Conservation (phyloP, 2,113 vertebrate species). For the Mus pahari region DNA sequence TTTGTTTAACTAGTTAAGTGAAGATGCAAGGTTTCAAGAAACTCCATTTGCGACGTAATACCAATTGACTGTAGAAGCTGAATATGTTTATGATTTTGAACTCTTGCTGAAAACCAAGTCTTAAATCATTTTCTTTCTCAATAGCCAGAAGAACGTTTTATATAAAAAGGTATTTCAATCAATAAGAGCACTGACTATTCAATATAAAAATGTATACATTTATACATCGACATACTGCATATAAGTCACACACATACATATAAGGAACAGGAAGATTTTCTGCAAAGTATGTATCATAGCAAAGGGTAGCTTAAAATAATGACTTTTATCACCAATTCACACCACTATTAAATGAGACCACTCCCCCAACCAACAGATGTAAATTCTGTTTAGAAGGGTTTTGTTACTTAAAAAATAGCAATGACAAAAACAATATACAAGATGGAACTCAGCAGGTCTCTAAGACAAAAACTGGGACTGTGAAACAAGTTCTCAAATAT, state of each 20-base stretch:
- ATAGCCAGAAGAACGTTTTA: slow-evolving; percentile 16
- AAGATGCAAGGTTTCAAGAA: slow-evolving; percentile 56
- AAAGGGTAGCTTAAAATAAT: slow-evolving; percentile 46
- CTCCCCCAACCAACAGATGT: slow-evolving; percentile 39
- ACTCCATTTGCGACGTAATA: neutral
- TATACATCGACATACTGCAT: neutral
- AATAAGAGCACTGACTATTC: slow-evolving; percentile 6
- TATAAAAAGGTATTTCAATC: slow-evolving; percentile 45
- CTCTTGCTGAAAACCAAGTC: slow-evolving; percentile 38
- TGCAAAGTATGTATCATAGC: neutral
- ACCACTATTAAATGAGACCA: neutral
- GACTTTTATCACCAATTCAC: slow-evolving; percentile 32
- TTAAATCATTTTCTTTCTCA: slow-evolving; percentile 29
- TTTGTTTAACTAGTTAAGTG: slow-evolving; percentile 26
- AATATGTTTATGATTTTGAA: slow-evolving; percentile 28
- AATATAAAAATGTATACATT: slow-evolving; percentile 5
- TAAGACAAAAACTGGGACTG: neutral
- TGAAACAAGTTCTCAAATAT: slow-evolving; percentile 39
- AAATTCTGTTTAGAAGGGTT: neutral
- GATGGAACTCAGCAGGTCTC: neutral
- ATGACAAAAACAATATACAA: slow-evolving; percentile 40
- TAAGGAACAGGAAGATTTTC: neutral
- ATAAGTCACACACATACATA: neutral
- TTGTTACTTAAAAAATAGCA: slow-evolving; percentile 33
- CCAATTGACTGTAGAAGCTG: slow-evolving; percentile 11